These are phyloP conservation scores for Bacillus rossius DNA, from an alignment of 1,140 invertebrate species.

Conservation along the genomic window DNA sequence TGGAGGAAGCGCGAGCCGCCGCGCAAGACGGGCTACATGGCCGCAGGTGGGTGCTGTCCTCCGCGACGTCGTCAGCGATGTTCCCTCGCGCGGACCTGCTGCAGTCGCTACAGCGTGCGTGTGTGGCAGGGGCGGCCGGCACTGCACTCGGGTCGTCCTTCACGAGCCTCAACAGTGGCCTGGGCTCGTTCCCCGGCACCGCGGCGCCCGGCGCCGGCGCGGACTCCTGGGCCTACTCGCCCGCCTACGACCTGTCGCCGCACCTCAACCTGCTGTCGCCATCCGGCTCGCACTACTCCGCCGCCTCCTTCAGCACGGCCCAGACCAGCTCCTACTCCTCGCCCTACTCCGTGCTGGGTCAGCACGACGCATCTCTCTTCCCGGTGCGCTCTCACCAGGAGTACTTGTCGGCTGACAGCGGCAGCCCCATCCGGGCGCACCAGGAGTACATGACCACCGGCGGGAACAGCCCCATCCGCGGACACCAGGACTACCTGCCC, in stretches of 20 bases:
- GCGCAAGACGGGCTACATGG: conserved; percentile 79
- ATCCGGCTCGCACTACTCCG: conserved; percentile 58
- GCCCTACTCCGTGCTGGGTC: conserved; percentile 48
- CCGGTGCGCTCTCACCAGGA: conserved; percentile 33
- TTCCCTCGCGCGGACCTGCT: too few species aligned
- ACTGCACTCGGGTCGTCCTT: conserved; percentile 45
- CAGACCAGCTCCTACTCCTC: conserved; percentile 27
- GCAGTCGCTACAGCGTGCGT: too few species aligned
- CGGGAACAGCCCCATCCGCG: background rate
- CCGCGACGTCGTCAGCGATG: too few species aligned
- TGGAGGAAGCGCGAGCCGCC: conserved; percentile 98
- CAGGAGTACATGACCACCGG: background rate
- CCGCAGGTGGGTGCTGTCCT: conserved; percentile 43
- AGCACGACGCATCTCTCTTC: conserved; percentile 61
- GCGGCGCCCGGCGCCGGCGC: conserved; percentile 44
- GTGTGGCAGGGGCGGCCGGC: conserved; percentile 20
- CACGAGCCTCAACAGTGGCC: conserved; percentile 53
- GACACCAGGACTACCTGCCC: background rate
- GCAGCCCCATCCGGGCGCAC: background rate
- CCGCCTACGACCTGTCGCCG: conserved; percentile 66
- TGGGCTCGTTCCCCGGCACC: conserved; percentile 56
- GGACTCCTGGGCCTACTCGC: conserved; percentile 70
- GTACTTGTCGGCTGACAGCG: too few species aligned
- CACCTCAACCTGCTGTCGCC: conserved; percentile 65
- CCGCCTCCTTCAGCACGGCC: conserved; percentile 45